Base-by-base conservation (phyloP, 2,113 vertebrate genomes). In the Scytalopus superciliaris region DNA sequence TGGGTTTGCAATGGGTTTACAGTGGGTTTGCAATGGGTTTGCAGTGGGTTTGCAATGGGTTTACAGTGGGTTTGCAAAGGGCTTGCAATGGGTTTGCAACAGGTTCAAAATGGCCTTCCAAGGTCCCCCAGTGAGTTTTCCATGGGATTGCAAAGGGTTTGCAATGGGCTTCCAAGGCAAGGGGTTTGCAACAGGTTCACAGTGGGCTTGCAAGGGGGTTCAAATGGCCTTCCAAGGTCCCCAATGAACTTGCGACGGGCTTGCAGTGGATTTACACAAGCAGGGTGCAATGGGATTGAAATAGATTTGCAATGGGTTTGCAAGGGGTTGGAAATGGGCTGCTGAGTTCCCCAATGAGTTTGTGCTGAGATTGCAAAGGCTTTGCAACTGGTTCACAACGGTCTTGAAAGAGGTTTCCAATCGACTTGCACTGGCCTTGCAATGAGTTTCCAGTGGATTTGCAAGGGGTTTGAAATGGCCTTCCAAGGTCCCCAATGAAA, bases 41-140 rank as follows among this genome's bases (percentile, higher is more conserved):
- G 7, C 30, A 40, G 28, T 3, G 7, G 6, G 15, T 1, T 21
- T 62, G 7, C 12, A 37, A 27, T 0, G 1, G 18, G 7, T 1
- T 12, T 40, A 16, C 52, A 33, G 7, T 22, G 60, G 31, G 10
- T 3, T 60, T 84, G 3, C 14, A 33, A 15, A 0, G 1, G 11
- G 17, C 31, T 55, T 55, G 11, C 25, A 49, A 12, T 0, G 14
- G 10, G 5, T 2, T 47, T 76, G 17, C 28, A 49, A 23, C 4
- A 10, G 12, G 6, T 2, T 27, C 33, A 21, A n/a, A n/a, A 66
- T 10, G 22, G 42, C 14, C 31, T 53, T 30, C 27, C 52, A 53
- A 10, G 52, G 27, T 28, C 52, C 7, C 52, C 14, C n/a, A 28
- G 9, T 52, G 50, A 28, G 52, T 10, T 66, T 66, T 49, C 47